These are phyloP conservation scores for Elysia chlorotica DNA, from an alignment of 1,140 invertebrate species.

Conservation along the genomic window DNA sequence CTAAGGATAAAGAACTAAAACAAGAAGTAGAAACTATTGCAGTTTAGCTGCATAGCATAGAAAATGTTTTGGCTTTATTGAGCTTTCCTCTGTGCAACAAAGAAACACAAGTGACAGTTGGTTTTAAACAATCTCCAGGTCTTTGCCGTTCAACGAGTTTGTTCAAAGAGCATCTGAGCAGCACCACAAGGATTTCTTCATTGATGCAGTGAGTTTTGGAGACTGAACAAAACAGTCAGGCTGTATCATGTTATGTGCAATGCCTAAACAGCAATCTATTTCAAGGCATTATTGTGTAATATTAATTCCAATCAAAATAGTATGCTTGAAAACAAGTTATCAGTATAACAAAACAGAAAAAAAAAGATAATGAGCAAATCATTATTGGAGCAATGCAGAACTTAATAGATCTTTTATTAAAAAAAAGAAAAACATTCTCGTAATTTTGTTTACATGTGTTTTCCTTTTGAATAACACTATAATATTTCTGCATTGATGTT, in stretches of 20 bases:
- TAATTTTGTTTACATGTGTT: too few relatives aligned
- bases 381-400: too few relatives aligned
- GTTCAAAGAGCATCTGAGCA: slow-evolving; percentile 58
- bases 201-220: slow-evolving; percentile 40
- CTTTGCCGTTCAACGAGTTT: slow-evolving; percentile 64
- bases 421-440: too few relatives aligned
- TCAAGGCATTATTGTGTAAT: neutral
- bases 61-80: too few relatives aligned
- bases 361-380: neutral
- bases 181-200: slow-evolving; percentile 59
- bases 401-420: too few relatives aligned
- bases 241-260: neutral
- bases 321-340: neutral
- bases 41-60: too few relatives aligned
- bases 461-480: too few relatives aligned
- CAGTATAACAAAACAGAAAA: neutral
- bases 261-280: neutral
- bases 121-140: slow-evolving; percentile 42
- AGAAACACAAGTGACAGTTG: neutral
- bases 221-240: neutral
- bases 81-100: too few relatives aligned
- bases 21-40: too few relatives aligned
- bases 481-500: too few relatives aligned
- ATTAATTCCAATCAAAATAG: neutral
- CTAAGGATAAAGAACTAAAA: too few relatives aligned